Conservation (phyloP, 2,797 vertebrate genomes). For the Amniataba percoides region DNA sequence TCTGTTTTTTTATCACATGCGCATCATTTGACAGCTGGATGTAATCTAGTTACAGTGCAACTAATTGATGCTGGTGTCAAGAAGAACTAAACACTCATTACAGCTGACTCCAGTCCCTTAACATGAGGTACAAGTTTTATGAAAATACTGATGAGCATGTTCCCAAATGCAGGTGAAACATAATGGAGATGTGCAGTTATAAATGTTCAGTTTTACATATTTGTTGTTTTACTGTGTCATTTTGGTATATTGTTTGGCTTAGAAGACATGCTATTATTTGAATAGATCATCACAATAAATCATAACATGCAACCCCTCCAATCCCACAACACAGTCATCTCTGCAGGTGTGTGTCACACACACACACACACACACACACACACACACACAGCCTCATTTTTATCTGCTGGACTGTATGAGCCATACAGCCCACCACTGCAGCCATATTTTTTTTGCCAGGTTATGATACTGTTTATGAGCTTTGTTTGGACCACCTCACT, state of each 20-base stretch:
- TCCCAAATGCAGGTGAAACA: not conserved
- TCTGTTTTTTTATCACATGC: not conserved
- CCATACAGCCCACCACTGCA: constrained; percentile 15
- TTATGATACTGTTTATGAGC: constrained; percentile 40
- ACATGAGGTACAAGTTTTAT: not conserved
- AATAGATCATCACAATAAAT: not conserved
- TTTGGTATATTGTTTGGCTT: not conserved
- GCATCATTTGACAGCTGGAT: constrained; percentile 8
- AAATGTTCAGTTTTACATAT: not conserved
- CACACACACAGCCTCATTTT: constrained; percentile 11
- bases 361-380: not conserved
- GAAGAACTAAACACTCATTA: not conserved
- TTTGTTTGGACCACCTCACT: constrained; percentile 43
- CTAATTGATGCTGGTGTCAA: not conserved
- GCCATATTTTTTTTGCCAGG: constrained; percentile 25
- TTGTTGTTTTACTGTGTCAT: too few relatives aligned
- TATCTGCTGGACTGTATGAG: constrained; percentile 38
- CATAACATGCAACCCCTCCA: not conserved
- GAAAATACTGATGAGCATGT: not conserved
- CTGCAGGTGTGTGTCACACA: constrained; percentile 26
- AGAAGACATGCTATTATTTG: not conserved
- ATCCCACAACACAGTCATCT: not conserved
- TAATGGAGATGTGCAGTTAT: not conserved
- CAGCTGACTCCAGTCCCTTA: not conserved
- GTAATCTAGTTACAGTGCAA: not conserved